phyloP scores from a whole-genome alignment of 2,797 vertebrate species.

The Cryptoblepharus egeriae region DNA sequence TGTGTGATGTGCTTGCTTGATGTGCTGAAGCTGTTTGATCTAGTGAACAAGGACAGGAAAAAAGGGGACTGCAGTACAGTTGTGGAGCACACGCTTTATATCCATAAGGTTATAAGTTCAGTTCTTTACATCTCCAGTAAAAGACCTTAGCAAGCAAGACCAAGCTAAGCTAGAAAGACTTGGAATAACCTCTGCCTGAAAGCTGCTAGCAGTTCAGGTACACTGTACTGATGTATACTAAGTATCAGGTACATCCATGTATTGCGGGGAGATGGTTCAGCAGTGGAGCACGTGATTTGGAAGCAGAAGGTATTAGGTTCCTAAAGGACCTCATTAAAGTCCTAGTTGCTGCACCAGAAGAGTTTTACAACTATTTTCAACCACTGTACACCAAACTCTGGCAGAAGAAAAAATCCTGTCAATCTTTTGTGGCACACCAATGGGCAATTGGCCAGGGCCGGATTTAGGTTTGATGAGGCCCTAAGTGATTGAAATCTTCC shows the following conservation, averaged over 20 bases:
- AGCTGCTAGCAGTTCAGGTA: neutral
- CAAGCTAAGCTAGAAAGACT: neutral
- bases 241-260: neutral
- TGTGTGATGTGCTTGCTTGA: slow-evolving; percentile 31
- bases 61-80: neutral
- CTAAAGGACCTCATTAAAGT: neutral
- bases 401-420: too few species aligned
- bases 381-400: too few species aligned
- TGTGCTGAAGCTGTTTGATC: slow-evolving; percentile 32
- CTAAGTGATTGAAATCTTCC: too few species aligned
- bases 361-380: too few species aligned
- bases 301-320: slow-evolving; percentile 4
- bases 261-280: neutral
- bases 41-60: slow-evolving; percentile 24
- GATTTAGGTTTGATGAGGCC: too few species aligned
- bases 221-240: neutral
- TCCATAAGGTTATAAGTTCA: neutral
- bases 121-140: neutral
- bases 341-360: too few species aligned
- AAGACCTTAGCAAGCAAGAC: neutral
- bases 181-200: neutral
- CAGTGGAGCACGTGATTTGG: neutral
- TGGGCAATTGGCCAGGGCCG: too few species aligned
- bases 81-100: neutral
- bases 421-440: too few species aligned